These are phyloP conservation scores for Labeo catla DNA, from an alignment of 2,113 vertebrate genomes.

Conservation along the genomic window DNA sequence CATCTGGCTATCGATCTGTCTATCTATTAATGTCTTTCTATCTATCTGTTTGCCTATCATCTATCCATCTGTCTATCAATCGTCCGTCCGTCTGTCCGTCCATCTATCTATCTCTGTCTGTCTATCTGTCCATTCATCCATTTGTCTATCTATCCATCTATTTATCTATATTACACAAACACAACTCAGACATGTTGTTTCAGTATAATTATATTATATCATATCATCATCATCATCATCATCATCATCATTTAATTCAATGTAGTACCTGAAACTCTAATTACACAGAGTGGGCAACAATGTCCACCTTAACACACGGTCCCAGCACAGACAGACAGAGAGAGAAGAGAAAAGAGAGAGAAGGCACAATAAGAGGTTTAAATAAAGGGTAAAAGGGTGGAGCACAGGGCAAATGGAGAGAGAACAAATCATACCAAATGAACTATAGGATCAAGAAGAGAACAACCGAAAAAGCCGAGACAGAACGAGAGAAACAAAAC, in stretches of 20 bases:
- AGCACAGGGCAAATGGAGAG: conserved; percentile 29
- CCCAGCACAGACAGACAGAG: conserved; percentile 67
- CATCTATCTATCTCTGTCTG: not conserved
- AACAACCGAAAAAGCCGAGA: not conserved
- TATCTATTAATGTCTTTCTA: too few relatives aligned
- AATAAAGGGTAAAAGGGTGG: conserved; percentile 61
- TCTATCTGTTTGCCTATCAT: too few relatives aligned
- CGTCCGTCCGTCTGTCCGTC: not conserved
- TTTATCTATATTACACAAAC: conserved; percentile 40
- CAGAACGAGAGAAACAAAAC: not conserved
- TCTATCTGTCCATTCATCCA: not conserved
- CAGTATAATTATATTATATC: conserved; percentile 83
- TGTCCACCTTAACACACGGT: conserved; percentile 72
- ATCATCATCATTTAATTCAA: conserved; percentile 77
- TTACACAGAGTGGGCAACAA: conserved; percentile 70
- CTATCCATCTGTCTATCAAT: too few relatives aligned
- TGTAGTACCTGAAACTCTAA: conserved; percentile 82
- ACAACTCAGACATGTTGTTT: conserved; percentile 64
- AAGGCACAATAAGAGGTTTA: conserved; percentile 76
- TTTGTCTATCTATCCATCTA: not conserved
- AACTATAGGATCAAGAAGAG: conserved; percentile 48
- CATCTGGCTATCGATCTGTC: too few relatives aligned
- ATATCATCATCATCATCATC: conserved; percentile 66
- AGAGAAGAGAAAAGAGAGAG: conserved; percentile 67
- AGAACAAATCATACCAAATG: conserved; percentile 47